Percentiles rank a stretch among this genome's conserved stretches.
phyloP scores from a whole-genome alignment of 2,797 vertebrate species.

The Sarcophilus harrisii region DNA sequence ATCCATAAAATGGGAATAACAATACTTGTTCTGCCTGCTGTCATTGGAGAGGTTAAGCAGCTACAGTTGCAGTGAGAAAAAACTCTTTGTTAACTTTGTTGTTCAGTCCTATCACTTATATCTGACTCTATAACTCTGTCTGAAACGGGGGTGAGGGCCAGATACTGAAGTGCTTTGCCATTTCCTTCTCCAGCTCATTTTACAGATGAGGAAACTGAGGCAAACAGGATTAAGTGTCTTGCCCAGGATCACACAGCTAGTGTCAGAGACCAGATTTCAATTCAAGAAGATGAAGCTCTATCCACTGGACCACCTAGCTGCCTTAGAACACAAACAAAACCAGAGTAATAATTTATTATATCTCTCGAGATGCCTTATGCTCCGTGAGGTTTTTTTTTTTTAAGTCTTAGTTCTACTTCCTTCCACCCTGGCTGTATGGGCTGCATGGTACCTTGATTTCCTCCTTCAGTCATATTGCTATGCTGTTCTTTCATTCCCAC shows the following conservation, averaged over 20 bases:
- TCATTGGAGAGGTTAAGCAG: not conserved
- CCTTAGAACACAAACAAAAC: not conserved
- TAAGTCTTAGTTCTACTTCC: not conserved
- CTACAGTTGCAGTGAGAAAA: not conserved
- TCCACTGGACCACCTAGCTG: not conserved
- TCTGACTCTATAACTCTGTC: not conserved
- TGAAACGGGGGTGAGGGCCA: accelerated
- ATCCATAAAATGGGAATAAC: not conserved
- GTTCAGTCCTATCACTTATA: not conserved
- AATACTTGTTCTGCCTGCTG: not conserved
- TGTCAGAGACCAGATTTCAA: not conserved
- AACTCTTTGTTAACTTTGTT: not conserved
- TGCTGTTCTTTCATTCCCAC: slow-evolving; percentile 30
- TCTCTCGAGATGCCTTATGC: not conserved
- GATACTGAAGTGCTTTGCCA: not conserved
- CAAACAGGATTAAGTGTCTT: not conserved
- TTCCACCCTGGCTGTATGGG: accelerated
- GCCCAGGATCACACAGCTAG: not conserved
- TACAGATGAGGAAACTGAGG: not conserved
- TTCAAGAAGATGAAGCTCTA: not conserved
- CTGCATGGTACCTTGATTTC: not conserved
- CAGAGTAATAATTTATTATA: not conserved
- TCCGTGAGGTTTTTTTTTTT: not conserved
- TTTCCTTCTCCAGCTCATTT: not conserved
- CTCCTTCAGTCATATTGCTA: slow-evolving; percentile 1